Percentiles rank a stretch among this genome's conserved stretches.
Evolutionary conservation across 2,113 vertebrate species (phyloP).

Genomic region (Heterochromis multidens): DNA sequence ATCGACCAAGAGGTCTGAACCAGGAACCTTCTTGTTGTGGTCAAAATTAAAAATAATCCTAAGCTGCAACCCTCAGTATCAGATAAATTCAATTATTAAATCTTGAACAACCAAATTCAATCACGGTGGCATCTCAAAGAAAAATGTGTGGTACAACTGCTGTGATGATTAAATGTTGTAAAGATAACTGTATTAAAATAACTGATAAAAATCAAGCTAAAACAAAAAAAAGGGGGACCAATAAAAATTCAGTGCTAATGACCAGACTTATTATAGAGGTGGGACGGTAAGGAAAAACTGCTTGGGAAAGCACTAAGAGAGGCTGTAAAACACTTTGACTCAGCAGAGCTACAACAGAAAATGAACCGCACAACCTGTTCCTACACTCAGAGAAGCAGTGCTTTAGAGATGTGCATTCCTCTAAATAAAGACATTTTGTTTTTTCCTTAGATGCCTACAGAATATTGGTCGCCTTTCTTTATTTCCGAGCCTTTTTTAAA

Average conservation of each 20-base stretch:
- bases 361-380: background rate
- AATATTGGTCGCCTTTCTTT: background rate
- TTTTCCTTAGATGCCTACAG: background rate
- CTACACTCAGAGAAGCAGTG: background rate
- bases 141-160: background rate
- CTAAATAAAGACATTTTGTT: background rate
- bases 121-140: background rate
- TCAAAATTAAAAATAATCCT: background rate
- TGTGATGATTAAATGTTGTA: background rate
- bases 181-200: background rate
- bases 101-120: background rate
- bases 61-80: background rate
- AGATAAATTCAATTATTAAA: background rate
- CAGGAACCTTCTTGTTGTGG: background rate
- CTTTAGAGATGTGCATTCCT: background rate
- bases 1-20: background rate
- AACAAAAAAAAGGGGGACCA: background rate
- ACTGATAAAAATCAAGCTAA: background rate
- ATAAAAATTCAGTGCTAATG: background rate
- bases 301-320: slow-evolving; percentile 5
- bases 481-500: background rate
- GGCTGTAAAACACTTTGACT: slow-evolving; percentile 18
- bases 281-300: background rate
- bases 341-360: slow-evolving; percentile 11
- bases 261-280: background rate